Percentiles rank a stretch among this genome's conserved stretches.
Evolutionary conservation across 2,113 vertebrate genomes (phyloP).

Genomic region (Menidia beryllina): DNA sequence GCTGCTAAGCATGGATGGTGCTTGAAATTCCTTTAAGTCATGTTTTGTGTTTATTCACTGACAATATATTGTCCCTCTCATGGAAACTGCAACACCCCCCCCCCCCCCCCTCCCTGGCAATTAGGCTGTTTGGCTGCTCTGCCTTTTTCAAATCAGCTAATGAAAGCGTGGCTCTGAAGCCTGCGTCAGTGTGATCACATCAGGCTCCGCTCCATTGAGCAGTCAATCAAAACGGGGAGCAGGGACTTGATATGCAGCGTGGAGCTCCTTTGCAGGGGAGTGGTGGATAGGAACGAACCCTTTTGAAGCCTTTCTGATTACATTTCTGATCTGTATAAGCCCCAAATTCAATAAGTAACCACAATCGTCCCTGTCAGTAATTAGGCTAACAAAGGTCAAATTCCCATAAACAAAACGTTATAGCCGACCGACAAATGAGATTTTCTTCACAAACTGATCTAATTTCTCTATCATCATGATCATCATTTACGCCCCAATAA

Average conservation of each 20-base stretch:
- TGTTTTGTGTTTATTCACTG: constrained; percentile 5
- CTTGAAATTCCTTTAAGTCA: not conserved
- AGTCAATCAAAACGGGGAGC: not conserved
- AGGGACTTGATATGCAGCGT: not conserved
- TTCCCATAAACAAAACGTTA: constrained; percentile 10
- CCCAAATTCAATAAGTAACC: not conserved
- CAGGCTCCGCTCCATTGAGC: constrained; percentile 6
- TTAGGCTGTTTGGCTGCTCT: not conserved
- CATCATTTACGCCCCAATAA: not conserved
- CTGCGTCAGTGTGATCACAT: not conserved
- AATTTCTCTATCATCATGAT: not conserved
- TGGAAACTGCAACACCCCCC: not conserved
- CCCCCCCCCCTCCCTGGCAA: no score
- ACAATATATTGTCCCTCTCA: constrained; percentile 12
- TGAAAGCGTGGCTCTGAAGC: not conserved
- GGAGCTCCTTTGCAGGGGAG: not conserved
- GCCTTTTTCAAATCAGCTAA: constrained; percentile 10
- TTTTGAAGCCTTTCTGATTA: not conserved
- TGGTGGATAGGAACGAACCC: not conserved
- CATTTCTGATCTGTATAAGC: no score
- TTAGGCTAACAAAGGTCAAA: constrained; percentile 4
- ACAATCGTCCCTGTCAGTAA: not conserved
- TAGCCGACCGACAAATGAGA: no score
- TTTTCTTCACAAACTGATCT: constrained; percentile 15
- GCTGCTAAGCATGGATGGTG: constrained; percentile 13